Percentiles rank a stretch among this genome's conserved stretches.
These are phyloP conservation scores for Orthosia gracilis DNA, from an alignment of 2,888 invertebrate species.

Conservation along the genomic window DNA sequence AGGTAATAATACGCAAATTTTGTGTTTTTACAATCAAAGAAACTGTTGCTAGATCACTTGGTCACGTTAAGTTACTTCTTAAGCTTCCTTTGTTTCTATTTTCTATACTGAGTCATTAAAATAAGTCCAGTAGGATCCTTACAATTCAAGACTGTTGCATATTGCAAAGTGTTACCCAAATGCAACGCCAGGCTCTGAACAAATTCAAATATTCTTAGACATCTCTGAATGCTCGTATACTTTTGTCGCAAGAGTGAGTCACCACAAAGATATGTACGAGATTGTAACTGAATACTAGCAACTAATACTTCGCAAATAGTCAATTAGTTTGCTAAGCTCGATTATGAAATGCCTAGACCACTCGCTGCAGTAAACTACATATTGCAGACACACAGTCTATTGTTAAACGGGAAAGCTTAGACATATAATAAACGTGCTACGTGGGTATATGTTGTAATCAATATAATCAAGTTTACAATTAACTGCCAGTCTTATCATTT, in stretches of 20 bases:
- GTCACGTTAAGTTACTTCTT: background rate
- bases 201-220: background rate
- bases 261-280: conserved; percentile 12
- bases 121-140: too few relatives aligned
- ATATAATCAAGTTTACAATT: conserved; percentile 20
- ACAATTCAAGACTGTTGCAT: accelerated
- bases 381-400: conserved; percentile 22
- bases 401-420: conserved; percentile 27
- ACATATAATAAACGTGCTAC: conserved; percentile 7
- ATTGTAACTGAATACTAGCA: conserved; percentile 24
- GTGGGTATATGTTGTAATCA: conserved; percentile 23
- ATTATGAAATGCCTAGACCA: conserved; percentile 31
- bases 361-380: conserved; percentile 9
- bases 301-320: conserved; percentile 20
- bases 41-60: background rate
- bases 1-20: background rate
- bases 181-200: background rate
- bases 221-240: background rate
- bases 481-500: conserved; percentile 12
- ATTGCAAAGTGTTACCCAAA: background rate
- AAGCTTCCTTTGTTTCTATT: background rate
- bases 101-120: background rate
- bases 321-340: conserved; percentile 31
- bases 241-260: conserved; percentile 15
- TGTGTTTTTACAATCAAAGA: background rate